A percentile compares a stretch with the other conserved stretches of the same genome.
Conservation (phyloP, 2,797 vertebrate genomes). For the Lemur catta region DNA sequence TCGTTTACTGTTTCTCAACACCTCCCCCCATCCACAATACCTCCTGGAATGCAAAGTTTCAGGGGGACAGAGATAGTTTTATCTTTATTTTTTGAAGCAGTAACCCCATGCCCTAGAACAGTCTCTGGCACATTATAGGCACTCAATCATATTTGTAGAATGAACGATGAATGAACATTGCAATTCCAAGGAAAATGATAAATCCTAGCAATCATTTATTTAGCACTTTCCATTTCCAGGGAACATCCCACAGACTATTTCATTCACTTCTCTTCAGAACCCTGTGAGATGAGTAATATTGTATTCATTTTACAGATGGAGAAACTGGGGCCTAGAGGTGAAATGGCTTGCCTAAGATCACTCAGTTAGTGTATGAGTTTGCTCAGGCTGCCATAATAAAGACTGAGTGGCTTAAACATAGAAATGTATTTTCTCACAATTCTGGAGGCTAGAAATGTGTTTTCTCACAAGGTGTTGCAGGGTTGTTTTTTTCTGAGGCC, state of each 20-base stretch:
- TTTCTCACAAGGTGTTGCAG: background rate
- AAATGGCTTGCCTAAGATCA: background rate
- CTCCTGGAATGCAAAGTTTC: background rate
- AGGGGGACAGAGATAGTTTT: background rate
- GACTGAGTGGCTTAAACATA: background rate
- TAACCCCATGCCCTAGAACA: background rate
- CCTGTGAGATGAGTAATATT: background rate
- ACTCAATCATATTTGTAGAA: background rate
- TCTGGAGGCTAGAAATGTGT: background rate
- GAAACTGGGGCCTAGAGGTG: background rate
- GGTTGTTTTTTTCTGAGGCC: background rate
- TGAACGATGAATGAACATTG: background rate
- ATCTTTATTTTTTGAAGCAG: background rate
- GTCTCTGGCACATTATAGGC: background rate
- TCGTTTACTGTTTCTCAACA: background rate
- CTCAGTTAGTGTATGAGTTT: background rate
- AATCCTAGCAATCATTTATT: background rate
- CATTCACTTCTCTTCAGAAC: background rate
- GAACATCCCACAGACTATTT: background rate
- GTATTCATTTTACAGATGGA: background rate
- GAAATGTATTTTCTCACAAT: constrained; percentile 11
- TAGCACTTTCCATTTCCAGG: background rate
- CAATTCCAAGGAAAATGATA: background rate
- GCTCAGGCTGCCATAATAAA: background rate
- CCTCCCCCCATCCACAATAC: background rate